Evolutionary conservation across 2,113 vertebrate species (phyloP), one percentile per base, ranked within the genome.

Genomic region (Neogobius melanostomus): DNA sequence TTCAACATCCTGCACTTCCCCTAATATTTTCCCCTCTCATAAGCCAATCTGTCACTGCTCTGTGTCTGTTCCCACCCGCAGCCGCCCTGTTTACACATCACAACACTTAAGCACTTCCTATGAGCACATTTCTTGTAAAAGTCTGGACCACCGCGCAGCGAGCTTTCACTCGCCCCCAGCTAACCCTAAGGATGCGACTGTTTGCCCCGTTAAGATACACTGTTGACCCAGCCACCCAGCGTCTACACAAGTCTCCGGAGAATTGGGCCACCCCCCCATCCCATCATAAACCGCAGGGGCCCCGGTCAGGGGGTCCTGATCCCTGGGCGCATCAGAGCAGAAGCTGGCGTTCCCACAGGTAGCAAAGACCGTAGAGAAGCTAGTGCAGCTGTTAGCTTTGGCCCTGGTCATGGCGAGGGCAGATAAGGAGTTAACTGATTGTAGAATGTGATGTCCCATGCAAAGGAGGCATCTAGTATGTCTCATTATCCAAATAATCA

Each of bases 351-450:
- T 92, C 88, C 87, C 87, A 84, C 88, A 92, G 90, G 90, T 92
- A 88, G 74, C 51, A 68, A 14, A 67, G 74, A 42, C 47, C 5
- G 42, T 72, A 84, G 84, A 89, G 81, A 88, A 87, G 85, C 54
- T 70, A 85, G 81, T 80, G 75, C 89, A 92, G 90, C 92, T 91
- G 91, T 85, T 79, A 80, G 86, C 77, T 77, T 77, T 74, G 83
- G 87, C 83, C 84, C 48, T 64, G 78, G 82, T 91, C 90, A 89
- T 76, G 66, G 11, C 74, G 67, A 85, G 82, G 85, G 9, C 53
- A 56, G 53, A 11, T 28, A 28, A 28, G 17, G 9, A 11, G 17
- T 11, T 21, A 21, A 10, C 11, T 56, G 7, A 21, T 4, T 21
- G 10, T 10, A 14, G 12, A 50, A 50, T 14, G 48, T 11, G 11